phyloP scores from a whole-genome alignment of 2,113 vertebrate species.

The Trematomus loennbergii region DNA sequence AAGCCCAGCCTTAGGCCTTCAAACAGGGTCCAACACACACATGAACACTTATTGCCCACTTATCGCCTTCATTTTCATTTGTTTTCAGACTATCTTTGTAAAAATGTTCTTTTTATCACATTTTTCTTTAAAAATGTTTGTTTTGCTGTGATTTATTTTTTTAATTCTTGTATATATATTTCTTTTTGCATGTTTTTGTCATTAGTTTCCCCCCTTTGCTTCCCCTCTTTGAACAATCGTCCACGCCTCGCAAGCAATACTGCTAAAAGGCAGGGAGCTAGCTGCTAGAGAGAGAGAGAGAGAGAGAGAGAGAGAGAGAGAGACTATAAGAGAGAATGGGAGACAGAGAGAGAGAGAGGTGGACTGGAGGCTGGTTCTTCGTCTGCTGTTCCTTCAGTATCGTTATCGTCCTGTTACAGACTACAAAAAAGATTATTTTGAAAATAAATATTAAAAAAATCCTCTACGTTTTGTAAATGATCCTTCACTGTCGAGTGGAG shows the following conservation, averaged over 20 bases:
- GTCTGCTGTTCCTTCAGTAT: conserved; percentile 85
- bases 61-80: conserved; percentile 53
- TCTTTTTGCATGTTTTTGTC: background rate
- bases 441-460: conserved; percentile 77
- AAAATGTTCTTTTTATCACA: too few species aligned
- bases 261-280: conserved; percentile 84
- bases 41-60: conserved; percentile 28
- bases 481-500: conserved; percentile 77
- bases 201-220: conserved; percentile 23
- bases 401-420: conserved; percentile 84
- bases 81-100: conserved; percentile 19
- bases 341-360: conserved; percentile 70
- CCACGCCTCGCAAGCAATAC: conserved; percentile 83
- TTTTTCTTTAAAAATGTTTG: background rate
- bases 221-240: conserved; percentile 82
- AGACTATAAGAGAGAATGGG: conserved; percentile 37
- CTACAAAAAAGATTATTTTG: conserved; percentile 81
- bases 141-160: conserved; percentile 52
- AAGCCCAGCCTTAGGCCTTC: conserved; percentile 71
- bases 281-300: conserved; percentile 82
- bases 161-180: conserved; percentile 32
- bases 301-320: conserved; percentile 48
- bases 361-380: conserved; percentile 87
- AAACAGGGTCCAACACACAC: conserved; percentile 66
- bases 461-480: conserved; percentile 88